A percentile compares a stretch with the other conserved stretches of the same genome.
phyloP scores from a whole-genome alignment of 2,113 vertebrate species.

The Vidua macroura region DNA sequence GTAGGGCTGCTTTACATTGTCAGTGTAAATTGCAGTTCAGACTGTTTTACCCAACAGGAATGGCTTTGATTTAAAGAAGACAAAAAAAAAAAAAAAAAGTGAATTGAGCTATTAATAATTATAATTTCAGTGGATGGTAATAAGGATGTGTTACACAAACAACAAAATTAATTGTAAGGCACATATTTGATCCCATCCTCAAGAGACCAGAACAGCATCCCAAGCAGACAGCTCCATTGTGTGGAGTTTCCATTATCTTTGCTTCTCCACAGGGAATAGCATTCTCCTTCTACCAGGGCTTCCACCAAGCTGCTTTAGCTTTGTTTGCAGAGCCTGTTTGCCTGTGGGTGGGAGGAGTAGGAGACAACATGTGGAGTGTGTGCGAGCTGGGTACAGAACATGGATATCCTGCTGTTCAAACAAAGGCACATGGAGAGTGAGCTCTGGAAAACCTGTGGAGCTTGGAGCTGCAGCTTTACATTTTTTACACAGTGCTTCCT shows the following conservation, averaged over 20 bases:
- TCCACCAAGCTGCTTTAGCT: neutral
- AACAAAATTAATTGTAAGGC: slow-evolving; percentile 24
- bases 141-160: neutral
- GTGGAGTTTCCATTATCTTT: neutral
- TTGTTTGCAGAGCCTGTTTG: slow-evolving; percentile 6
- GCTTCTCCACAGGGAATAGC: neutral
- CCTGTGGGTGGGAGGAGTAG: neutral
- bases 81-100: neutral
- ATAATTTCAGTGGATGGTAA: neutral
- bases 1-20: neutral
- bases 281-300: neutral
- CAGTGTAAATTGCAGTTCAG: neutral
- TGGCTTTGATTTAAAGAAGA: neutral
- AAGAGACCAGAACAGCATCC: neutral
- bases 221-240: slow-evolving; percentile 6
- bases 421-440: neutral
- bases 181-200: neutral
- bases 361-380: neutral
- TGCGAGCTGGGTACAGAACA: neutral
- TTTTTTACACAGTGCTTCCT: neutral
- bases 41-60: neutral
- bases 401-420: neutral
- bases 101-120: neutral
- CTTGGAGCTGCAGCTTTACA: neutral
- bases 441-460: neutral